These are phyloP conservation scores for Uloborus diversus DNA, from an alignment of 1,140 invertebrate species.

Conservation along the genomic window DNA sequence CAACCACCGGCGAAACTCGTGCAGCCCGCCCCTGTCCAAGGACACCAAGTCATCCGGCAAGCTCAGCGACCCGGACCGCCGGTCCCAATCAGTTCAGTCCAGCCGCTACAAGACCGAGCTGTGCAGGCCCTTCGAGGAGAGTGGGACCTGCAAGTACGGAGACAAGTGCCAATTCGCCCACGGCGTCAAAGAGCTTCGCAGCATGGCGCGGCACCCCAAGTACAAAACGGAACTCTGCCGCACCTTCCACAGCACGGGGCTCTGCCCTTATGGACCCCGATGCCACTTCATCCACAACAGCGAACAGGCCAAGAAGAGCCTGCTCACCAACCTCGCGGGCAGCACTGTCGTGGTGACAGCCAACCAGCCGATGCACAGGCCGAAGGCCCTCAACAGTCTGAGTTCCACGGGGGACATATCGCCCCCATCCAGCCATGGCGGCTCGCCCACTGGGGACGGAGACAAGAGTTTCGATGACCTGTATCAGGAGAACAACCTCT, in stretches of 20 bases:
- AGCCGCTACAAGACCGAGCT: constrained; percentile 98
- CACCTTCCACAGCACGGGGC: constrained; percentile 95
- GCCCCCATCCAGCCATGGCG: constrained; percentile 68
- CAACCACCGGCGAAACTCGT: constrained; percentile 12
- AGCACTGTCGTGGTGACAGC: background rate
- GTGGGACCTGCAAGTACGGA: constrained; percentile 95
- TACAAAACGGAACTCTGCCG: constrained; percentile 99
- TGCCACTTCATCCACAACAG: constrained; percentile 99
- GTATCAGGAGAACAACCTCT: background rate
- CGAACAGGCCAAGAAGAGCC: constrained; percentile 74
- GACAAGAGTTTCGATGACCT: constrained; percentile 68
- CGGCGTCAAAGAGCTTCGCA: constrained; percentile 89
- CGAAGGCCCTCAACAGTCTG: constrained; percentile 60
- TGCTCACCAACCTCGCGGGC: constrained; percentile 21
- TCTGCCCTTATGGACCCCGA: constrained; percentile 96
- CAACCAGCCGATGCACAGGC: background rate
- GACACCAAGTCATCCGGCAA: background rate
- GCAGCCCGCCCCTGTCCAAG: constrained; percentile 38
- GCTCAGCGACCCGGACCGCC: background rate
- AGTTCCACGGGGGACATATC: constrained; percentile 61
- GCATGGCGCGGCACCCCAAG: constrained; percentile 94
- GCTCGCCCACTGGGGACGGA: constrained; percentile 75
- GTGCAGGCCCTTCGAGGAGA: constrained; percentile 95
- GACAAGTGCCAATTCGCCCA: constrained; percentile 99
- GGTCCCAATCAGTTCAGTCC: constrained; percentile 66